phyloP scores from a whole-genome alignment of 1,140 invertebrate genomes.

The Rhopalosiphum padi region DNA sequence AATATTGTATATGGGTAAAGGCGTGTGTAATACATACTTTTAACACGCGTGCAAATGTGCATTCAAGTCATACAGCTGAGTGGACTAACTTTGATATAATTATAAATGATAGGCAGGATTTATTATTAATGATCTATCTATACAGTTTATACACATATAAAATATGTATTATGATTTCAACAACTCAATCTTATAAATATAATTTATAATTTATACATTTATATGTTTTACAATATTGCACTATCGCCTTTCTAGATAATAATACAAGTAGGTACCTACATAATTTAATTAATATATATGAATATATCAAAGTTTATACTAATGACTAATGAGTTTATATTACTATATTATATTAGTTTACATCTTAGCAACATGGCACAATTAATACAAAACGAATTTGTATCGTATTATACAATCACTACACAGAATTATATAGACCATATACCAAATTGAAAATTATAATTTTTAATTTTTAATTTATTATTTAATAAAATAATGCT shows the following conservation, averaged over 20 bases:
- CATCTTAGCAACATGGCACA: neutral
- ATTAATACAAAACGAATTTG: neutral
- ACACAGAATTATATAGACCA: no score
- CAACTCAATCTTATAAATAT: neutral
- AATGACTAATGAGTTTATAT: neutral
- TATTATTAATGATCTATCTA: neutral
- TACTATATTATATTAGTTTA: neutral
- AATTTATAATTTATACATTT: neutral
- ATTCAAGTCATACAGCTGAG: neutral
- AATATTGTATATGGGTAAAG: neutral
- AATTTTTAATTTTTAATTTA: no score
- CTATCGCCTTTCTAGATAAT: neutral
- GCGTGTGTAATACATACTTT: neutral
- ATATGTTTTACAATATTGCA: neutral
- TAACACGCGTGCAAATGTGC: neutral
- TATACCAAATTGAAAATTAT: neutral
- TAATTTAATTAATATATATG: neutral
- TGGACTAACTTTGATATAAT: neutral
- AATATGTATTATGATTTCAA: neutral
- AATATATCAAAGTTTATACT: neutral
- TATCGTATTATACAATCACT: neutral
- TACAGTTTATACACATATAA: neutral
- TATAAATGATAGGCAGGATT: neutral
- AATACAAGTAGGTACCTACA: neutral
- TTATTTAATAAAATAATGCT: no score